Conservation (phyloP, 1,140 invertebrate genomes). For the Tribolium castaneum region DNA sequence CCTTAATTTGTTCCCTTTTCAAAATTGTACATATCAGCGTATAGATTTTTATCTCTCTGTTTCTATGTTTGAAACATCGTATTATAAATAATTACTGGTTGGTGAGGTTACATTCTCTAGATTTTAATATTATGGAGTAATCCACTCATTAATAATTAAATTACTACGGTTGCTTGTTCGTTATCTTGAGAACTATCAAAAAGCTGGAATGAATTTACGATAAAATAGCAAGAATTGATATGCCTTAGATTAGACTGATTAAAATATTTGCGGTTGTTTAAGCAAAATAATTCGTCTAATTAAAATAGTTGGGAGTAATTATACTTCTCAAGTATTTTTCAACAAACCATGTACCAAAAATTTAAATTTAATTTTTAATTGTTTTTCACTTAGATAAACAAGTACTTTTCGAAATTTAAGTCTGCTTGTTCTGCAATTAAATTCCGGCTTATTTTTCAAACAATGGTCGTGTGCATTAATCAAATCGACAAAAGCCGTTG, state of each 20-base stretch:
- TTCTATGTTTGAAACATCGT: too few relatives aligned
- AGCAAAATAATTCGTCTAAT: neutral
- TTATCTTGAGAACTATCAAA: neutral
- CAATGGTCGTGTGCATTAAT: constrained; percentile 14
- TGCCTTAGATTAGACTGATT: neutral
- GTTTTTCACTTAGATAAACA: neutral
- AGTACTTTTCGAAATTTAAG: neutral
- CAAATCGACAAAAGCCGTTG: constrained; percentile 27
- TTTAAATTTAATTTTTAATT: neutral
- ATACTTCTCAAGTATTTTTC: neutral
- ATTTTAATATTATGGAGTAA: too few relatives aligned
- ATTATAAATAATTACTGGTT: too few relatives aligned
- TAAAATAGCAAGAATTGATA: neutral
- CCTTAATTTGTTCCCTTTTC: too few relatives aligned
- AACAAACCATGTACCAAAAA: too few relatives aligned
- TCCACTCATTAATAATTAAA: neutral
- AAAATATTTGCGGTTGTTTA: neutral
- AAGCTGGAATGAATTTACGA: neutral
- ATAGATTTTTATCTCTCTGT: too few relatives aligned
- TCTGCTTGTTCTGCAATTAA: neutral
- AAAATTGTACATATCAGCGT: too few relatives aligned
- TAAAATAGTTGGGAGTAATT: neutral
- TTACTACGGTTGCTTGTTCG: neutral
- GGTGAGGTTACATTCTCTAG: too few relatives aligned
- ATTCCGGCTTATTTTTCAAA: neutral